A percentile compares a stretch with the other conserved stretches of the same genome.
Conservation (phyloP, 1,140 invertebrate species). For the Trachelipus rathkii region DNA sequence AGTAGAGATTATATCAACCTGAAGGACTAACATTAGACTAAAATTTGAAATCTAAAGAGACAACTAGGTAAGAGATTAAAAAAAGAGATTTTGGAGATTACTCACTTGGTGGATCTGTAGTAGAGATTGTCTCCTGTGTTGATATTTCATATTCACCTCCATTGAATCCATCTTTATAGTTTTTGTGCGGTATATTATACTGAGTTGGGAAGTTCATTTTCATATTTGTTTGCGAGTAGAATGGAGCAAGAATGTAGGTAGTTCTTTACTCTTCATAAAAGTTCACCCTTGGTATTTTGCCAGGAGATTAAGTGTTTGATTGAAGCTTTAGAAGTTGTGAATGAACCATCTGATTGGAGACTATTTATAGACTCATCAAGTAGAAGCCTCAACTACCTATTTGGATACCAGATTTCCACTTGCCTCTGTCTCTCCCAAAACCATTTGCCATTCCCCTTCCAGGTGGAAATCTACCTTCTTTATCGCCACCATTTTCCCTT, state of each 20-base stretch:
- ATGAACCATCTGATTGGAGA: no score
- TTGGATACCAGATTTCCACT: neutral
- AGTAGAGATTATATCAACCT: no score
- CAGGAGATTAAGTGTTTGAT: no score
- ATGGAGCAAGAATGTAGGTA: no score
- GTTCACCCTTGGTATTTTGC: neutral
- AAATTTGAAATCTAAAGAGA: no score
- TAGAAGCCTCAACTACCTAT: neutral
- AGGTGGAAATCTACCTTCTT: neutral
- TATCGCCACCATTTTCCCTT: conserved; percentile 18
- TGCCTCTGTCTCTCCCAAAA: neutral
- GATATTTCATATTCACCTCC: neutral
- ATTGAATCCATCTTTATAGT: neutral
- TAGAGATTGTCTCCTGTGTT: neutral
- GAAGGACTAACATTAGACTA: no score
- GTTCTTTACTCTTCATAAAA: no score
- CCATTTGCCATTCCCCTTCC: neutral
- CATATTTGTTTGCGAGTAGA: neutral
- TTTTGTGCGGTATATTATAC: neutral
- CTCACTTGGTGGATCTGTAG: neutral
- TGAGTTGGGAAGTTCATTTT: neutral
- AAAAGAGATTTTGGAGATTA: neutral
- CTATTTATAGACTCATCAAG: no score
- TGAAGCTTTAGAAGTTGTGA: no score
- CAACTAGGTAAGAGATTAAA: no score